Percentiles rank a stretch among this genome's conserved stretches.
Conservation (phyloP, 35 echinoderm and acorn worm genomes). For the Lytechinus pictus region DNA sequence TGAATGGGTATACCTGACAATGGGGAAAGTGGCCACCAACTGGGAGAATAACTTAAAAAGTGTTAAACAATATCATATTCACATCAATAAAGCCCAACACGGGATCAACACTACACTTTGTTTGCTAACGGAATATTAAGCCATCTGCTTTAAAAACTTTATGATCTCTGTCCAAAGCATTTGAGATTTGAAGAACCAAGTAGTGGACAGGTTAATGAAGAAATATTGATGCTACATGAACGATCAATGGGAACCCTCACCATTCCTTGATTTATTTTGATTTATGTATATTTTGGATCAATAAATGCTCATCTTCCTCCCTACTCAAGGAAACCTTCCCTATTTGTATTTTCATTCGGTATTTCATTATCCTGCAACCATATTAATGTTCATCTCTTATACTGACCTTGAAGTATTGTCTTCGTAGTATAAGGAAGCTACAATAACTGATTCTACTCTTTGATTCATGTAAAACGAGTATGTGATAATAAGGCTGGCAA, state of each 20-base stretch:
- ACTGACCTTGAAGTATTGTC: not conserved
- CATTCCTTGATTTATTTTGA: not conserved
- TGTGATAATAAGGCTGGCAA: not conserved
- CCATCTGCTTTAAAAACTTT: no score
- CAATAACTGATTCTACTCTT: not conserved
- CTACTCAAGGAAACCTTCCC: not conserved
- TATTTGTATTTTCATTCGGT: not conserved
- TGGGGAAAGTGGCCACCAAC: not conserved
- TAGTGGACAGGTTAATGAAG: no score
- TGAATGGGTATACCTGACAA: not conserved
- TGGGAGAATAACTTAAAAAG: not conserved
- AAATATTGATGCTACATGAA: no score
- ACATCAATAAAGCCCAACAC: not conserved
- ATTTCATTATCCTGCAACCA: not conserved
- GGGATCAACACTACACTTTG: no score
- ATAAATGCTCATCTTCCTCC: not conserved
- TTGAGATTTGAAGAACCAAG: no score
- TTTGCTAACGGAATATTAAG: no score
- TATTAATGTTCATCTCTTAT: not conserved
- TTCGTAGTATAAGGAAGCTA: not conserved
- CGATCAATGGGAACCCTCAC: not conserved
- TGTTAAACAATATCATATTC: not conserved
- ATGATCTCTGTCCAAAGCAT: no score
- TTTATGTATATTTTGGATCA: not conserved
- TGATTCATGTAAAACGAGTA: not conserved